These are phyloP conservation scores for Clarias gariepinus DNA, from an alignment of 2,113 vertebrate genomes.

Conservation along the genomic window DNA sequence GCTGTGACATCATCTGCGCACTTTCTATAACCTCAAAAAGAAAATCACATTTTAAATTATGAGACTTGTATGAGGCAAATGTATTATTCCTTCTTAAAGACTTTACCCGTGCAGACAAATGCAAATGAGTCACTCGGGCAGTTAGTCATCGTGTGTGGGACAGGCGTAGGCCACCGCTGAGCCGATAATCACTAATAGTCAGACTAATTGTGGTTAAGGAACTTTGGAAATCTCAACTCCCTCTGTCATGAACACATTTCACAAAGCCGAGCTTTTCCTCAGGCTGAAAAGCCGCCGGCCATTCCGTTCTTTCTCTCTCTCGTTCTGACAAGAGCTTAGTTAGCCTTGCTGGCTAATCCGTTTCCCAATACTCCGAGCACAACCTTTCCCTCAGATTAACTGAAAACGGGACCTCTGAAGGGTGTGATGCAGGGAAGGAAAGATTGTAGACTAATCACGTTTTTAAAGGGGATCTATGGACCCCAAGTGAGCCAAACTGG, in stretches of 20 bases:
- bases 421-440: constrained; percentile 60
- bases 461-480: constrained; percentile 71
- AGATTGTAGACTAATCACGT: constrained; percentile 66
- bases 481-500: constrained; percentile 65
- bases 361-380: constrained; percentile 50
- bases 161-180: constrained; percentile 45
- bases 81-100: neutral
- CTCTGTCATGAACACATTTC: constrained; percentile 41
- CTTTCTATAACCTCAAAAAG: too few species aligned
- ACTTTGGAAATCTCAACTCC: constrained; percentile 48
- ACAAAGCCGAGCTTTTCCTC: constrained; percentile 53
- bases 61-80: neutral
- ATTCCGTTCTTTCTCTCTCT: constrained; percentile 41
- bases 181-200: constrained; percentile 57
- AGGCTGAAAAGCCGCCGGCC: constrained; percentile 42
- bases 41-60: neutral
- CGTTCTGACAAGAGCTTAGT: constrained; percentile 57
- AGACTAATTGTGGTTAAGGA: constrained; percentile 42
- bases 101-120: constrained; percentile 6
- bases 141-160: constrained; percentile 15
- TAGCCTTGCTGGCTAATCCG: constrained; percentile 61
- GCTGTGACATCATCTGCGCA: too few species aligned
- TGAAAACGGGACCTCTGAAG: constrained; percentile 64
- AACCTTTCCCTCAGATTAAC: constrained; percentile 62
- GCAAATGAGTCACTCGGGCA: constrained; percentile 9